Evolutionary conservation across 2,797 vertebrate species (phyloP).

Genomic region (Microctenopoma stevenorrisi): DNA sequence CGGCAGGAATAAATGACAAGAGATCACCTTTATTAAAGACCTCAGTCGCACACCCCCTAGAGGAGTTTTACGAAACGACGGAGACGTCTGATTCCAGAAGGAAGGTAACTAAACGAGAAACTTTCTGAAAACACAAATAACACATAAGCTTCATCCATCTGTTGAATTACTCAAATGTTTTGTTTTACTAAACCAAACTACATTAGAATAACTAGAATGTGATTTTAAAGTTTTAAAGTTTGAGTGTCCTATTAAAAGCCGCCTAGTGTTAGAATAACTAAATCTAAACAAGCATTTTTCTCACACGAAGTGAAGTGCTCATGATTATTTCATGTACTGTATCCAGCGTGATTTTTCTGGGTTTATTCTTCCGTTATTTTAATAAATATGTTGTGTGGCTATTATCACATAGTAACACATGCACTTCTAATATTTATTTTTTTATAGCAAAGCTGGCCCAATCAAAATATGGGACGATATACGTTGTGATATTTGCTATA

Average conservation of each 20-base stretch:
- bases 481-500: conserved; percentile 4
- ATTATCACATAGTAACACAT: not conserved
- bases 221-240: not conserved
- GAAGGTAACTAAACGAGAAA: too few species aligned
- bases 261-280: conserved; percentile 24
- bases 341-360: conserved; percentile 1
- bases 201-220: conserved; percentile 1
- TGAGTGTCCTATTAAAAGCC: conserved; percentile 28
- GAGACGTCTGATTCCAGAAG: too few species aligned
- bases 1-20: too few species aligned
- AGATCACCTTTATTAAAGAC: too few species aligned
- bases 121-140: not conserved
- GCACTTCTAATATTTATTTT: conserved; percentile 7
- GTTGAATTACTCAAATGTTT: not conserved
- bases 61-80: too few species aligned
- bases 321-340: conserved; percentile 25
- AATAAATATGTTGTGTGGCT: conserved; percentile 7
- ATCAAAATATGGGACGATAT: conserved; percentile 20
- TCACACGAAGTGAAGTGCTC: conserved; percentile 6
- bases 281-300: not conserved
- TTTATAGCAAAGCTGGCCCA: conserved; percentile 1
- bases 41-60: too few species aligned
- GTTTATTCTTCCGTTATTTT: conserved; percentile 11
- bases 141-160: not conserved
- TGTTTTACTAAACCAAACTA: not conserved